Conservation (phyloP, 2,888 invertebrate species). For the Tetropium fuscum region DNA sequence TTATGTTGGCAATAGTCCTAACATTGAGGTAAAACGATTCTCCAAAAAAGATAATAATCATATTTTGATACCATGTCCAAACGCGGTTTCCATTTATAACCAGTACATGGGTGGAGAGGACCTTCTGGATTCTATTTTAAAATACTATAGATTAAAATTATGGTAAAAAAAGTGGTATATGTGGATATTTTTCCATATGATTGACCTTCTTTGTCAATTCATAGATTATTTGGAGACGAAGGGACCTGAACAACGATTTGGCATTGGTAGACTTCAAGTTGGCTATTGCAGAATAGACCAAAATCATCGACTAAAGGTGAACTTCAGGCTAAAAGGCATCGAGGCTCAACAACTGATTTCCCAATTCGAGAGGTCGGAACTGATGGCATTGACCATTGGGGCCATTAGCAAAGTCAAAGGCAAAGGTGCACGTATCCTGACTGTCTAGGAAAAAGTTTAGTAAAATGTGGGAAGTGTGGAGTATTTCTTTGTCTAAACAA, state of each 20-base stretch:
- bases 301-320: neutral
- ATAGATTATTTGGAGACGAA: neutral
- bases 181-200: neutral
- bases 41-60: too few species aligned
- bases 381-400: neutral
- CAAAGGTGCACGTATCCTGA: slow-evolving; percentile 2
- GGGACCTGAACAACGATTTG: neutral
- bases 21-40: too few species aligned
- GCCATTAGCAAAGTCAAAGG: neutral
- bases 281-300: neutral
- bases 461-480: neutral
- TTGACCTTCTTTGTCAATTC: neutral
- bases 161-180: neutral
- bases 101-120: too few species aligned
- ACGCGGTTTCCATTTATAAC: too few species aligned
- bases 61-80: too few species aligned
- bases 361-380: neutral
- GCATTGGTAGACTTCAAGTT: neutral
- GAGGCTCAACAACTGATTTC: neutral
- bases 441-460: neutral
- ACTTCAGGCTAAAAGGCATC: neutral
- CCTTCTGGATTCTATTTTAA: too few species aligned
- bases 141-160: neutral
- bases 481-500: neutral
- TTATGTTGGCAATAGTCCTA: too few species aligned